phyloP scores from a whole-genome alignment of 2,113 vertebrate species.

The Actenoides lindsayi region DNA sequence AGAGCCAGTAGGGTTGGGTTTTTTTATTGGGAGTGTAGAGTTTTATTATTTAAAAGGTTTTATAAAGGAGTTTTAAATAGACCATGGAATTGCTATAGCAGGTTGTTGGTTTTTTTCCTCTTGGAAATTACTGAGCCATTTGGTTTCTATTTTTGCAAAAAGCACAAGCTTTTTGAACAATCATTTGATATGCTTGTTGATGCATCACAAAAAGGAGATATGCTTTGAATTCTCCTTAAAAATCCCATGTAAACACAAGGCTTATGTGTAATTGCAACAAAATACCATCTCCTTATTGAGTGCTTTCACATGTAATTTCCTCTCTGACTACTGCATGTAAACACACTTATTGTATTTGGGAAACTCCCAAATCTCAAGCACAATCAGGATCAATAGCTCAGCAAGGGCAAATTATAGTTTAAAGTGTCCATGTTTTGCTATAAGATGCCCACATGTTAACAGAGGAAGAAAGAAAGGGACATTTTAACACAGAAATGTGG shows the following conservation, averaged over 20 bases:
- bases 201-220: conserved; percentile 82
- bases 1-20: conserved; percentile 27
- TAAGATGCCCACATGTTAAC: neutral
- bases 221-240: conserved; percentile 86
- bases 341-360: conserved; percentile 78
- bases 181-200: conserved; percentile 83
- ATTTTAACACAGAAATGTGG: neutral
- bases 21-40: conserved; percentile 53
- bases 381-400: conserved; percentile 62
- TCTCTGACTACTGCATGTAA: conserved; percentile 80
- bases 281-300: conserved; percentile 78
- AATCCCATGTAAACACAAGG: conserved; percentile 87
- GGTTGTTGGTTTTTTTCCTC: conserved; percentile 8
- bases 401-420: conserved; percentile 2
- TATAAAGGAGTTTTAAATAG: conserved; percentile 80
- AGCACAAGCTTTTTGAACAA: conserved; percentile 76
- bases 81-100: conserved; percentile 75
- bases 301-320: conserved; percentile 82
- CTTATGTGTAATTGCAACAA: conserved; percentile 84
- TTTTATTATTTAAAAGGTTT: conserved; percentile 83
- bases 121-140: conserved; percentile 81
- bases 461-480: neutral
- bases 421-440: conserved; percentile 7
- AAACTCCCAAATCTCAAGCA: conserved; percentile 63
- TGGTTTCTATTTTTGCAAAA: conserved; percentile 79